These are phyloP conservation scores for Metopolophium dirhodum DNA, from an alignment of 1,140 invertebrate genomes.

Conservation along the genomic window DNA sequence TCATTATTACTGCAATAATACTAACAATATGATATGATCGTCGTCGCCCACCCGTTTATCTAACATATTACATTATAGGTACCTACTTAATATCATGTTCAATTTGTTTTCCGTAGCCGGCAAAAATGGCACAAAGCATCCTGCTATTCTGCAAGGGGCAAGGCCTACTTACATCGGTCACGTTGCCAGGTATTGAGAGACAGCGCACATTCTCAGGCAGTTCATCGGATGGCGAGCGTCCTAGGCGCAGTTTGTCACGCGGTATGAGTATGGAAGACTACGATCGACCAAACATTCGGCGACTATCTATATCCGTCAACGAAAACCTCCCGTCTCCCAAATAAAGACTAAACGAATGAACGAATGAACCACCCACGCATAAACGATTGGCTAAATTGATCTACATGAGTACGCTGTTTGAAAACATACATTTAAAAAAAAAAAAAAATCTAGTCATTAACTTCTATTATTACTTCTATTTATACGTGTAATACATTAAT, in stretches of 20 bases:
- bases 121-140: slow-evolving; percentile 80
- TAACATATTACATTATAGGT: too few relatives aligned
- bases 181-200: slow-evolving; percentile 74
- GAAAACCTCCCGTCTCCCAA: slow-evolving; percentile 56
- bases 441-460: slow-evolving; percentile 53
- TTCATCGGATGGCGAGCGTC: slow-evolving; percentile 64
- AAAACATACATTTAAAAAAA: slow-evolving; percentile 6
- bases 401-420: slow-evolving; percentile 13
- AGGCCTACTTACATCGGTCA: slow-evolving; percentile 76
- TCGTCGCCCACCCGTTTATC: too few relatives aligned
- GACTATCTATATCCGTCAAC: slow-evolving; percentile 71
- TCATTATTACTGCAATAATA: not conserved
- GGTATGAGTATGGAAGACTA: slow-evolving; percentile 84
- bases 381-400: slow-evolving; percentile 33
- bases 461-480: slow-evolving; percentile 52
- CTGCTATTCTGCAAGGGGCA: slow-evolving; percentile 83
- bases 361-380: slow-evolving; percentile 5
- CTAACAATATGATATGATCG: not conserved
- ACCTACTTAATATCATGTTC: not conserved
- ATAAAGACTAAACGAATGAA: not conserved
- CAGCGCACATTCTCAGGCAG: slow-evolving; percentile 68
- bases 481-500: slow-evolving; percentile 42
- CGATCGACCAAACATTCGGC: slow-evolving; percentile 77
- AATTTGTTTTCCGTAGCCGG: slow-evolving; percentile 67
- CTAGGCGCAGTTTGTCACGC: slow-evolving; percentile 68